Base-by-base conservation (phyloP, 2,797 vertebrate species). In the Erpetoichthys calabaricus region DNA sequence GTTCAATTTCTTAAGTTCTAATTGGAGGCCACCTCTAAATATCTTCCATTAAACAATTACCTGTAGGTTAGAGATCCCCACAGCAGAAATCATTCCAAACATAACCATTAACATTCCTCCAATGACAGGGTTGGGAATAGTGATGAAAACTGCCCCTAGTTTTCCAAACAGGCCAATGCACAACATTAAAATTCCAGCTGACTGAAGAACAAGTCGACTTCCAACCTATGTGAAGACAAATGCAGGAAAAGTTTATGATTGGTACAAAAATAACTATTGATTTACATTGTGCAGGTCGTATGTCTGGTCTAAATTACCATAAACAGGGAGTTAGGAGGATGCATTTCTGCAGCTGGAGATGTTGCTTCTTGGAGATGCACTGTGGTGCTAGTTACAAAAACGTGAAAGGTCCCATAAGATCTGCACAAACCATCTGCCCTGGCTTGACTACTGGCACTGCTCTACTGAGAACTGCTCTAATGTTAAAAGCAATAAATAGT, bases 71-170 rank as follows among this genome's bases (percentile, higher is more conserved):
- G 87, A 87, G 58, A 89, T 83, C 42, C 86, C 86, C 54, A 86
- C 85, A 1, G 87, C 85, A 57, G 84, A 80, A 3, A 89, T 86
- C 82, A 88, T 83, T 57, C 86, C 86, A 62, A 88, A 89, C 87
- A 86, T 89, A 45, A 89, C 73, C 5, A 89, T 75, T 59, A 89
- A 88, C 86, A 88, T 89, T 55, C 86, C 87, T 54, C 87, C 86
- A 1, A 89, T 87, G 47, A 89, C 85, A 0, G 86, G 87, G 43
- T 85, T 82, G 7, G 85, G 86, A 56, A 88, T 86, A 62, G 85
- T 89, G 64, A 87, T 86, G 62, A 89, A 88, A 56, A 88, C 70
- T 0, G 85, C 85, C 58, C 85, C 85, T 56, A 88, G 80, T 71
- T 89, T 89, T 42, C 85, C 85, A 64, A 89, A 84, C 54, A 88